phyloP scores from a whole-genome alignment of 2,888 invertebrate species.

The Cactoblastis cactorum region DNA sequence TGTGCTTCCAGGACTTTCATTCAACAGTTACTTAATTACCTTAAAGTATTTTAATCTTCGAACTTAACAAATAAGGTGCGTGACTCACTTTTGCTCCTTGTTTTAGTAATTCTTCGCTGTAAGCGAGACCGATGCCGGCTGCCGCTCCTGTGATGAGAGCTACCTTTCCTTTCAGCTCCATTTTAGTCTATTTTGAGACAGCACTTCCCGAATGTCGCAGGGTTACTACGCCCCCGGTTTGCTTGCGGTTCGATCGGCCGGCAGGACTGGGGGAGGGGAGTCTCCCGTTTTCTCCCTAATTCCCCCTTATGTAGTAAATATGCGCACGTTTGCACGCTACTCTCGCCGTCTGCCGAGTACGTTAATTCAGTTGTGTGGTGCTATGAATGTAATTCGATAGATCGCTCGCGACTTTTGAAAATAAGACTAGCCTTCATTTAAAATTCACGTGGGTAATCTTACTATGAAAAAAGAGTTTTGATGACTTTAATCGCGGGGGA shows the following conservation, averaged over 20 bases:
- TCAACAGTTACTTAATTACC: conserved; percentile 54
- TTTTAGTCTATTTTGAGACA: conserved; percentile 45
- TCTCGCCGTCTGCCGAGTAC: conserved; percentile 44
- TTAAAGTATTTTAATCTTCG: conserved; percentile 56
- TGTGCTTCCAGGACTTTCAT: conserved; percentile 39
- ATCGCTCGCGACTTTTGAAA: too few species aligned
- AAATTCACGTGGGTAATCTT: too few species aligned
- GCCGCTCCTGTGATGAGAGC: conserved; percentile 87
- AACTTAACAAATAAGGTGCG: conserved; percentile 25
- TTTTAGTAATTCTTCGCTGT: conserved; percentile 84
- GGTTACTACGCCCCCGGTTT: conserved; percentile 44
- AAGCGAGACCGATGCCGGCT: conserved; percentile 85
- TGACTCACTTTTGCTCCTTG: conserved; percentile 85
- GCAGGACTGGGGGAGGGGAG: conserved; percentile 34
- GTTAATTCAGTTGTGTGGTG: conserved; percentile 44
- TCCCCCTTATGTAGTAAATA: conserved; percentile 66
- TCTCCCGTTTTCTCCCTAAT: conserved; percentile 47
- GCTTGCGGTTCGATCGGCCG: conserved; percentile 64
- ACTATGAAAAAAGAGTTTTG: too few species aligned
- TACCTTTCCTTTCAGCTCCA: conserved; percentile 87
- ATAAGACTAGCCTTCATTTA: too few species aligned
- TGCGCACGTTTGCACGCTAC: conserved; percentile 63
- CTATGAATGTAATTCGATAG: not conserved
- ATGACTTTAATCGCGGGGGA: too few species aligned
- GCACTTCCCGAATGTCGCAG: conserved; percentile 49